A percentile compares a stretch with the other conserved stretches of the same genome.
Evolutionary conservation across 2,888 invertebrate genomes (phyloP).

Genomic region (Chloroclysta siterata): DNA sequence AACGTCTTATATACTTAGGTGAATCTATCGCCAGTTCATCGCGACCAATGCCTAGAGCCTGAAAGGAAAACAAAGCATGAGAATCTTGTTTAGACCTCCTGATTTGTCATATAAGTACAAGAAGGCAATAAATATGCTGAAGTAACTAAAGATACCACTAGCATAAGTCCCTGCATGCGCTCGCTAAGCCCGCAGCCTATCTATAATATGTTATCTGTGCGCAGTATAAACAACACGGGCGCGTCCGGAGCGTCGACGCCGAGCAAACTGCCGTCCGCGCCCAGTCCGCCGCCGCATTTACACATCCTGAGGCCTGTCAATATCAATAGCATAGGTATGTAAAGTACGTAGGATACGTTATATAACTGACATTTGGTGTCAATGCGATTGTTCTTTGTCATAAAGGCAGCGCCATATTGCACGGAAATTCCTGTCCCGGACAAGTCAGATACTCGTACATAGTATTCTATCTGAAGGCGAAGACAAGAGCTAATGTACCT

Average conservation of each 20-base stretch:
- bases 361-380: not conserved
- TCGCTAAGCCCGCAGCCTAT: slow-evolving; percentile 9
- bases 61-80: no score
- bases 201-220: slow-evolving; percentile 38
- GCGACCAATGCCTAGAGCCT: no score
- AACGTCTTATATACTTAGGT: no score
- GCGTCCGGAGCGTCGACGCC: slow-evolving; percentile 73
- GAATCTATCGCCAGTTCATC: no score
- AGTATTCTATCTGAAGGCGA: no score
- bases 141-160: not conserved
- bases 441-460: no score
- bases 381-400: not conserved
- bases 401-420: no score
- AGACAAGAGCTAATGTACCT: no score
- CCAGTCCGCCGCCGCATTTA: slow-evolving; percentile 55
- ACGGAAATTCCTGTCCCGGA: no score
- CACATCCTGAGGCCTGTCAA: slow-evolving; percentile 50
- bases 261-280: slow-evolving; percentile 65
- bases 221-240: slow-evolving; percentile 68
- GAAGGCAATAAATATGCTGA: no score
- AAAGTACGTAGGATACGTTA: not conserved
- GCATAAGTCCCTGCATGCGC: slow-evolving; percentile 21
- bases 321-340: slow-evolving; percentile 53
- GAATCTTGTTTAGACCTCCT: no score
- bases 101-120: no score